phyloP scores from a whole-genome alignment of 2,888 invertebrate genomes.

The Papilio protenor region DNA sequence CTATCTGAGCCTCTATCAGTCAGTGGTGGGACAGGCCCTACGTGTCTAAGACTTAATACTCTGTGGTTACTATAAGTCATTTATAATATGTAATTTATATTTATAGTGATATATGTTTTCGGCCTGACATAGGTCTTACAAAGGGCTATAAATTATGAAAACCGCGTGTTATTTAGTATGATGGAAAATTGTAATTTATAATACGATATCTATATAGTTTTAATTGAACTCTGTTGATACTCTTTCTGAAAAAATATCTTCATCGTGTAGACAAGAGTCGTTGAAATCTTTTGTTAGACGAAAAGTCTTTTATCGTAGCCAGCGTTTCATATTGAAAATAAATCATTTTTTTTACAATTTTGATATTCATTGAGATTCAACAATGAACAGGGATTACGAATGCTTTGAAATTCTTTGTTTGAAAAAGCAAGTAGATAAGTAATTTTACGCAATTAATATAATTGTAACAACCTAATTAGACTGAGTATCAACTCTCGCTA shows the following conservation, averaged over 20 bases:
- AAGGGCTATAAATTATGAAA: background rate
- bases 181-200: background rate
- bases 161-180: background rate
- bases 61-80: background rate
- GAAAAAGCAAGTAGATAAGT: background rate
- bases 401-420: background rate
- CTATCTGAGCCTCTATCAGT: too few species aligned
- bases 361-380: too few species aligned
- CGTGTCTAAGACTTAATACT: background rate
- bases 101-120: background rate
- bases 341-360: background rate
- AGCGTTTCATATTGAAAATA: background rate
- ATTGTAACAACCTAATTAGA: too few species aligned
- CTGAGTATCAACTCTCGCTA: too few species aligned
- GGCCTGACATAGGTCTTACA: background rate
- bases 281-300: slow-evolving; percentile 2
- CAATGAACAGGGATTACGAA: background rate
- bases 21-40: too few species aligned
- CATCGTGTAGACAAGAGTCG: background rate
- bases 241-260: background rate
- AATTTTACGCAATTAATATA: too few species aligned
- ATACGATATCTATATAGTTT: background rate
- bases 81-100: background rate
- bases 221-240: background rate
- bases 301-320: background rate